Conservation (phyloP, 2,888 invertebrate species). For the Drosophila prolongata region DNA sequence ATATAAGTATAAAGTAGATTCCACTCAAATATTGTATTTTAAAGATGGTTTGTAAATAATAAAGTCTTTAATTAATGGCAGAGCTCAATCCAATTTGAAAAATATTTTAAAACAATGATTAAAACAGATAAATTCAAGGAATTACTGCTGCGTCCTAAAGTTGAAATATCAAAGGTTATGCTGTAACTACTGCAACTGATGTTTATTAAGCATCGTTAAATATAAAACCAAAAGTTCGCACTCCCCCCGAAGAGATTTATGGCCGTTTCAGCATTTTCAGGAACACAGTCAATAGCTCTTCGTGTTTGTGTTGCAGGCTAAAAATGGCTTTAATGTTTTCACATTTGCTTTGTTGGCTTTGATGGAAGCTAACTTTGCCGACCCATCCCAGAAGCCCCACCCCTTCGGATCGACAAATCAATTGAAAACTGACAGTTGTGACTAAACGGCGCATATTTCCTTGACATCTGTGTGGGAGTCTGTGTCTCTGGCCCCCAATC, state of each 20-base stretch:
- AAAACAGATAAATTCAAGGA: not conserved
- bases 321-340: slow-evolving; percentile 79
- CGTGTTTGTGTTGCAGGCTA: slow-evolving; percentile 47
- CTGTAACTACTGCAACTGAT: slow-evolving; percentile 27
- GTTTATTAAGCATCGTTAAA: slow-evolving; percentile 36
- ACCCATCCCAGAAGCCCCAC: slow-evolving; percentile 13
- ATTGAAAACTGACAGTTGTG: slow-evolving; percentile 79
- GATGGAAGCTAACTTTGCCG: slow-evolving; percentile 55
- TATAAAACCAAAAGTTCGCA: slow-evolving; percentile 34
- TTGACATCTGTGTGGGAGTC: slow-evolving; percentile 71
- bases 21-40: too few relatives aligned
- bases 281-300: slow-evolving; percentile 30
- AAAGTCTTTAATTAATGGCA: too few relatives aligned
- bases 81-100: too few relatives aligned
- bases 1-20: too few relatives aligned
- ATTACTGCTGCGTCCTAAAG: not conserved
- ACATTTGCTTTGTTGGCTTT: slow-evolving; percentile 80
- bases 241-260: slow-evolving; percentile 32
- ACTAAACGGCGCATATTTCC: slow-evolving; percentile 79
- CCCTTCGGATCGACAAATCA: slow-evolving; percentile 71
- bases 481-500: slow-evolving; percentile 49
- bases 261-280: slow-evolving; percentile 33
- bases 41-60: too few relatives aligned
- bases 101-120: not conserved
- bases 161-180: slow-evolving; percentile 6